phyloP scores from a whole-genome alignment of 2,888 invertebrate genomes.

The Alsophila aescularia region DNA sequence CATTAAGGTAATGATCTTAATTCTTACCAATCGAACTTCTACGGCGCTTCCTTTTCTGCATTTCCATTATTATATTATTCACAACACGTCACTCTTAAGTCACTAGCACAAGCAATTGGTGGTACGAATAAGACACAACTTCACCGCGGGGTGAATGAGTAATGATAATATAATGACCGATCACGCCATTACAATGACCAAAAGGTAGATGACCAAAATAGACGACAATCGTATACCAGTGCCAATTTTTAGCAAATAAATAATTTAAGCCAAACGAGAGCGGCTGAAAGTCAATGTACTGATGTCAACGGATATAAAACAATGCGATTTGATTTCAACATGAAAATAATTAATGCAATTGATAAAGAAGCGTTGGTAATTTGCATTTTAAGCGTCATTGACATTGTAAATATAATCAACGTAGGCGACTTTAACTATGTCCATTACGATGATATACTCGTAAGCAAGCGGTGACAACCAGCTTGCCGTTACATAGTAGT shows the following conservation, averaged over 20 bases:
- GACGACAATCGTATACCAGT: slow-evolving; percentile 13
- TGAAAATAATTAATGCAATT: not conserved
- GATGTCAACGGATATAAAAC: not conserved
- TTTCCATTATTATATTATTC: slow-evolving; percentile 6
- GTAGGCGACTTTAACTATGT: too few relatives aligned
- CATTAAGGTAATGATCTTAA: not conserved
- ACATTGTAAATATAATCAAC: too few relatives aligned
- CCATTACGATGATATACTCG: too few relatives aligned
- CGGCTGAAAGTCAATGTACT: not conserved
- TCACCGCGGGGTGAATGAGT: slow-evolving; percentile 10
- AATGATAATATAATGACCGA: slow-evolving; percentile 1
- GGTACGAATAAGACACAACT: not conserved
- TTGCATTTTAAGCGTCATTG: too few relatives aligned
- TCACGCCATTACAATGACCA: slow-evolving; percentile 19
- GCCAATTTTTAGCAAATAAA: slow-evolving; percentile 27
- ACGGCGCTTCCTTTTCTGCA: not conserved
- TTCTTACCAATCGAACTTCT: slow-evolving; percentile 2
- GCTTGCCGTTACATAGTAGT: too few relatives aligned
- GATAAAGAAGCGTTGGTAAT: not conserved
- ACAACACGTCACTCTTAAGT: not conserved
- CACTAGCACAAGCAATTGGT: not conserved
- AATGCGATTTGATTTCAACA: not conserved
- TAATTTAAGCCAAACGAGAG: not conserved
- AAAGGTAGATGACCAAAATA: slow-evolving; percentile 27
- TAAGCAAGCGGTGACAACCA: too few relatives aligned